phyloP scores from a whole-genome alignment of 2,797 vertebrate genomes.

The Sebastes glaucus region DNA sequence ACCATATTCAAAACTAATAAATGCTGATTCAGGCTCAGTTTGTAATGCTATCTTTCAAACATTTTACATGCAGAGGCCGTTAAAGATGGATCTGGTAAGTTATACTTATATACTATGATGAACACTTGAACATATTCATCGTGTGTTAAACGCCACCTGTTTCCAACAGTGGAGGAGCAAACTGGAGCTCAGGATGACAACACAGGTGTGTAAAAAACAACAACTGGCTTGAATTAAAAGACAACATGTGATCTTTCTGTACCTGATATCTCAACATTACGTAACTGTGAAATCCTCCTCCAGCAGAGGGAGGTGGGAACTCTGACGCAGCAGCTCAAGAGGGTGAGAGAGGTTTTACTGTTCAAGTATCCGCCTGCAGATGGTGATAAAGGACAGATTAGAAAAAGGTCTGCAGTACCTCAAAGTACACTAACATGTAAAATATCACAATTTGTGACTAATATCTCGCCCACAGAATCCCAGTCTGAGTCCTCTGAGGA shows the following conservation, averaged over 20 bases:
- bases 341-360: constrained; percentile 50
- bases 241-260: constrained; percentile 7
- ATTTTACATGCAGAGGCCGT: constrained; percentile 55
- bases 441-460: constrained; percentile 5
- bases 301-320: constrained; percentile 52
- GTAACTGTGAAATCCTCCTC: constrained; percentile 48
- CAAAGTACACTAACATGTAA: neutral
- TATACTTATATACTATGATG: neutral
- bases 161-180: constrained; percentile 48
- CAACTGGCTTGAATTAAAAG: too few relatives aligned
- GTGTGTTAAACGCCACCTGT: neutral
- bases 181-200: neutral
- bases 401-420: neutral
- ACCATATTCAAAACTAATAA: neutral
- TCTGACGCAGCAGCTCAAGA: constrained; percentile 38
- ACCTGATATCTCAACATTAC: neutral
- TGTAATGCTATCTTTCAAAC: neutral
- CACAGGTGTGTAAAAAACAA: constrained; percentile 52
- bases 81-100: constrained; percentile 67
- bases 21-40: neutral
- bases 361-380: constrained; percentile 34
- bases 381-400: constrained; percentile 39
- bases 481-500: constrained; percentile 69
- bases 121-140: neutral
- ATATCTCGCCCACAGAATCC: constrained; percentile 37